Percentiles rank a stretch among this genome's conserved stretches.
These are phyloP conservation scores for Cynopterus brachyotis DNA, from an alignment of 2,113 vertebrate genomes.

Conservation along the genomic window DNA sequence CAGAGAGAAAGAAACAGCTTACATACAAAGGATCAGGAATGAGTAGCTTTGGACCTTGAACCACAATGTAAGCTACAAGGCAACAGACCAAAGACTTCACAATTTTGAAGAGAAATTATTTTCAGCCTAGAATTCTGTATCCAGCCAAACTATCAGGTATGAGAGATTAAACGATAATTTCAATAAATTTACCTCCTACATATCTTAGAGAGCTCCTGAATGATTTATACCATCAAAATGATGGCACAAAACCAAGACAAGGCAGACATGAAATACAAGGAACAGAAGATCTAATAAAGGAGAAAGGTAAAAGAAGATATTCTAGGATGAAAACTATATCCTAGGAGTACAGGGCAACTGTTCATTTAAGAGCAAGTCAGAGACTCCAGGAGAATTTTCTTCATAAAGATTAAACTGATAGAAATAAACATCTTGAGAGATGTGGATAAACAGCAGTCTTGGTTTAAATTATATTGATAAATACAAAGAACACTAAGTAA, in stretches of 20 bases:
- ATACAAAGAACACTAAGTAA: neutral
- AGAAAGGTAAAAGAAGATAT: neutral
- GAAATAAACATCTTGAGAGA: neutral
- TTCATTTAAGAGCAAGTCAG: neutral
- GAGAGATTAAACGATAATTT: neutral
- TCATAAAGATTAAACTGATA: neutral
- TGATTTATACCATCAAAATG: constrained; percentile 11
- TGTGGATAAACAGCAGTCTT: neutral
- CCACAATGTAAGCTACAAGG: neutral
- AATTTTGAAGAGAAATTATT: constrained; percentile 23
- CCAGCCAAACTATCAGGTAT: neutral
- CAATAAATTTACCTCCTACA: neutral
- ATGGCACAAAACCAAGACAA: constrained; percentile 22
- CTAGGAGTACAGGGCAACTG: neutral
- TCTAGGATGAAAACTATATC: neutral
- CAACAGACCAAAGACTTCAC: neutral
- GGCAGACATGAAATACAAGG: neutral
- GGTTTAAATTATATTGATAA: neutral
- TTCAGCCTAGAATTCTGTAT: constrained; percentile 24
- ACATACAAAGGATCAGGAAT: neutral
- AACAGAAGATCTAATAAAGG: neutral
- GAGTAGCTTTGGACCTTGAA: neutral
- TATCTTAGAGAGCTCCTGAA: neutral
- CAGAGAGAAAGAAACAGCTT: neutral
- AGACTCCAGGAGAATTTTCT: neutral